Conservation (phyloP, 1,140 invertebrate genomes). For the Colletes gigas region DNA sequence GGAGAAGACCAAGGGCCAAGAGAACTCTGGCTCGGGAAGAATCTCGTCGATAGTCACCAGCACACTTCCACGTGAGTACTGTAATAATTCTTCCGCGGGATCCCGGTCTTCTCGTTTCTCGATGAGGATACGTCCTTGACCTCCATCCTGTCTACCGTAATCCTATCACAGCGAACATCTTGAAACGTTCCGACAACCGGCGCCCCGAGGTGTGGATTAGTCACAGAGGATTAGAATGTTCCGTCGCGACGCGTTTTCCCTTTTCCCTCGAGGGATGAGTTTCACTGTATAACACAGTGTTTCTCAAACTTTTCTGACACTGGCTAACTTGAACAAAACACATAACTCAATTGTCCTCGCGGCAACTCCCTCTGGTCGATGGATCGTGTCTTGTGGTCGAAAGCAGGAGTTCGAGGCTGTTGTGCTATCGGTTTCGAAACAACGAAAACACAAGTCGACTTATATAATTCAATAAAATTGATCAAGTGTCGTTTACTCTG, state of each 20-base stretch:
- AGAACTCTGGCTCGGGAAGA: conserved; percentile 41
- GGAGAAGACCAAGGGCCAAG: conserved; percentile 58
- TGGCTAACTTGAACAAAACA: too few species aligned
- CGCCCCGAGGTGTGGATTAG: not conserved
- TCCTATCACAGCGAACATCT: conserved; percentile 19
- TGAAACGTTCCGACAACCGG: not conserved
- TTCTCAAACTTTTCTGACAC: not conserved
- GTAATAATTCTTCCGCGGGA: not conserved
- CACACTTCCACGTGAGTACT: conserved; percentile 59
- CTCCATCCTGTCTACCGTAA: conserved; percentile 26
- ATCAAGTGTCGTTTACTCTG: too few species aligned
- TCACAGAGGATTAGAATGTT: conserved; percentile 4
- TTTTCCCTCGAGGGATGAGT: not conserved
- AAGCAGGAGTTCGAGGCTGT: too few species aligned
- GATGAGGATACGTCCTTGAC: conserved; percentile 57
- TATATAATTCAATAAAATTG: too few species aligned
- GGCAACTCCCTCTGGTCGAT: too few species aligned
- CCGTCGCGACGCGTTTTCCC: conserved; percentile 1
- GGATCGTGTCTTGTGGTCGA: too few species aligned
- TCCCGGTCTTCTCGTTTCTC: not conserved
- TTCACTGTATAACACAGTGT: not conserved
- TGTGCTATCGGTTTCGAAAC: too few species aligned
- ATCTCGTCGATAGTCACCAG: conserved; percentile 38
- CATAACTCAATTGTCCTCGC: too few species aligned
- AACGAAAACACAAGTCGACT: too few species aligned